phyloP scores from a whole-genome alignment of 2,797 vertebrate genomes.

The Microctenopoma stevenorrisi region DNA sequence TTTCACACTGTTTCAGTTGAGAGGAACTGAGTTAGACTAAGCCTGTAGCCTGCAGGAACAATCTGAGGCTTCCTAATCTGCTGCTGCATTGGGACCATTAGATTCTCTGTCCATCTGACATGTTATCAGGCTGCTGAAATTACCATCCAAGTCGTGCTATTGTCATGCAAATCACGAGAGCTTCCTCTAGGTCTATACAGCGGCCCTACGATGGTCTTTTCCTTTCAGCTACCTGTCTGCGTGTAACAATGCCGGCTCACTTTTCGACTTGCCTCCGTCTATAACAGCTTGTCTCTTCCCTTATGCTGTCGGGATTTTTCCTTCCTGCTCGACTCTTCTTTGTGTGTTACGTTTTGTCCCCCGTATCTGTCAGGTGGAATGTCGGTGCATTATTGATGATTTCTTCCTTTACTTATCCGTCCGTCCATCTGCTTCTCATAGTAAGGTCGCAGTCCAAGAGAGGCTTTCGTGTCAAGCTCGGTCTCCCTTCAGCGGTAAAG shows the following conservation, averaged over 20 bases:
- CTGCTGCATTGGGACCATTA: slow-evolving; percentile 26
- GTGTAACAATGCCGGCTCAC: slow-evolving; percentile 11
- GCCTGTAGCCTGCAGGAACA: slow-evolving; percentile 18
- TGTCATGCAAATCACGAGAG: slow-evolving; percentile 58
- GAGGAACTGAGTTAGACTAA: slow-evolving; percentile 15
- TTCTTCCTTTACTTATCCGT: slow-evolving; percentile 60
- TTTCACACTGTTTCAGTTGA: slow-evolving; percentile 5
- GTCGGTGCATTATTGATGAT: slow-evolving; percentile 75
- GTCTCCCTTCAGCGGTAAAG: slow-evolving; percentile 44
- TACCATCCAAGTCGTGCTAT: slow-evolving; percentile 31
- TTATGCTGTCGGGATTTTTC: slow-evolving; percentile 5
- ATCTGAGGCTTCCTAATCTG: slow-evolving; percentile 2
- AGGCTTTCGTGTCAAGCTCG: slow-evolving; percentile 45
- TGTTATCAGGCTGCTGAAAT: slow-evolving; percentile 56
- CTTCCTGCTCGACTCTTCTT: slow-evolving; percentile 39
- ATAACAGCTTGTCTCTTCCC: slow-evolving; percentile 4
- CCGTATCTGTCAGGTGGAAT: slow-evolving; percentile 69
- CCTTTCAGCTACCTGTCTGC: slow-evolving; percentile 29
- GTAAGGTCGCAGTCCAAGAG: slow-evolving; percentile 18
- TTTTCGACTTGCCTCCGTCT: slow-evolving; percentile 8
- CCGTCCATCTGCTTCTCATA: slow-evolving; percentile 41
- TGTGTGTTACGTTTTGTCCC: slow-evolving; percentile 10
- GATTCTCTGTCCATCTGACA: slow-evolving; percentile 39
- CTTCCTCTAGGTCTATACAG: slow-evolving; percentile 12
- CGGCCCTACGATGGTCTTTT: slow-evolving; percentile 4